Base-by-base conservation (phyloP, 2,797 vertebrate genomes). In the Tokudaia muenninki region DNA sequence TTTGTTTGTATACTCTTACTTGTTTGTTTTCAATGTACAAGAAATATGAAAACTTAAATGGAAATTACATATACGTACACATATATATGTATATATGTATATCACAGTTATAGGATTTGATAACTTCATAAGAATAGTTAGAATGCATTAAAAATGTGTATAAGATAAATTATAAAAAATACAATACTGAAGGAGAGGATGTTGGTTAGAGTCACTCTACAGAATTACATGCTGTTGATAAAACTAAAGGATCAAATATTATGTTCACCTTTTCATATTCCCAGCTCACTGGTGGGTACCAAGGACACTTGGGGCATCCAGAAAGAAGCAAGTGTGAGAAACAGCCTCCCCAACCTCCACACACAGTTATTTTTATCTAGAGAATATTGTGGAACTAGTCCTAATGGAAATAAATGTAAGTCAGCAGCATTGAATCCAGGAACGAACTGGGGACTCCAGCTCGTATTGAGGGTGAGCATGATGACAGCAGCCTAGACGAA, bases 91-190 rank as follows among this genome's bases (percentile, higher is more conserved):
- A 61, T 61, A 63, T 63, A 63, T 29, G 10, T 65, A 31, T 65
- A 67, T 67, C 65, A 34, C 72, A 63, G 22, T 67, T 16, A 84
- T 29, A 94, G 47, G 21, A 74, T 77, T 89, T 50, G 94, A 31
- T 37, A 97, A 95, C 26, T 89, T 84, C 31, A 87, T 77, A 52
- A 89, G 50, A 92, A 91, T 44, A 61, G 52, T 70, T 59, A 70
- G 79, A 95, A 95, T n/a, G 31, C 34, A 79, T 77, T 72, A 70
- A 92, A 61, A 92, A 63, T 92, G 44, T 61, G 92, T 13, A 81
- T 4, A 77, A 95, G 90, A 61, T 50, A 26, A 63, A 14, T 82
- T 52, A 17, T 93, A 50, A 80, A 67, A 82, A 80, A 59, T 47
- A 47, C 14, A 83, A 84, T 57, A 72, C 75, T 70, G 72, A 90